phyloP scores from a whole-genome alignment of 2,888 invertebrate species.

The Pristionchus entomophagus region DNA sequence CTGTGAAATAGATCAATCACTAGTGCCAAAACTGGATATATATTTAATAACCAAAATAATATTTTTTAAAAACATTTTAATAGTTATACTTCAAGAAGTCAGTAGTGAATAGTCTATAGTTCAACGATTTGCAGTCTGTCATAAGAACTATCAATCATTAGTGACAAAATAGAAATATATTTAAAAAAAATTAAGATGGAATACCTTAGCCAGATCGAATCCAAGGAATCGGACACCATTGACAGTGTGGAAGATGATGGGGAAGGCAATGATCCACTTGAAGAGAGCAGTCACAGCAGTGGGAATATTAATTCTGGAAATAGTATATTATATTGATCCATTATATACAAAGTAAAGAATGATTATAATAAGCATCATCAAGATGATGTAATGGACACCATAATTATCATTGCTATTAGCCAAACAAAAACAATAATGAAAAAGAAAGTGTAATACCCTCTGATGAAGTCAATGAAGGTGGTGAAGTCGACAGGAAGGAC shows the following conservation, averaged over 20 bases:
- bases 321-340: not conserved
- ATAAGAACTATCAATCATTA: not conserved
- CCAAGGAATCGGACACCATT: conserved; percentile 75
- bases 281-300: conserved; percentile 67
- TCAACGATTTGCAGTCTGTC: no score
- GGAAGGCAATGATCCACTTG: conserved; percentile 75
- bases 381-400: not conserved
- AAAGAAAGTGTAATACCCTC: conserved; percentile 47
- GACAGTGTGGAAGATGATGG: conserved; percentile 75
- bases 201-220: conserved; percentile 73
- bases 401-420: not conserved
- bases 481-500: conserved; percentile 73
- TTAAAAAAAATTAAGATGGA: not conserved
- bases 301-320: conserved; percentile 66
- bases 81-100: no score
- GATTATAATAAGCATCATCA: not conserved
- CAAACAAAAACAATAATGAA: not conserved
- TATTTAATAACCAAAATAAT: conserved; percentile 15
- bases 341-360: not conserved
- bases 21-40: no score
- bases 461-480: conserved; percentile 70
- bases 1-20: not conserved
- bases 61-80: not conserved
- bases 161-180: not conserved
- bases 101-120: no score